Base-by-base conservation (phyloP, 2,888 invertebrate genomes). In the Metellina segmentata region DNA sequence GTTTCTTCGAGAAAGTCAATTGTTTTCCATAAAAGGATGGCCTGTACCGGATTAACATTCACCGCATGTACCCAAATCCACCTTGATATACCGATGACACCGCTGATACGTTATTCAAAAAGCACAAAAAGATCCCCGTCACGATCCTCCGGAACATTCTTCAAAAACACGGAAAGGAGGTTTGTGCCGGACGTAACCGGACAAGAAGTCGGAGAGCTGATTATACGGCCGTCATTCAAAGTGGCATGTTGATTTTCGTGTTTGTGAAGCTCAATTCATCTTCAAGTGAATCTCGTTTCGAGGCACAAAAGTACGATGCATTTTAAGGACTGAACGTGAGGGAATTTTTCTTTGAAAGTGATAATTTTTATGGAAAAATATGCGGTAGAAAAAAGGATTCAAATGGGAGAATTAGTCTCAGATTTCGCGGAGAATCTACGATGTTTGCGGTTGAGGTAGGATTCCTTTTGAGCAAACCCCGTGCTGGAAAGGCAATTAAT, bases 171-270 rank as follows among this genome's bases (percentile, higher is more conserved):
- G n/a, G 71, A 71, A 16, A 16, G n/a, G 71, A 71, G 20, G 19
- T 71, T 16, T 71, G 5, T 11, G 9, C n/a, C 71, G 19, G 20
- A 16, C 34, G 11, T 61, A 16, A 61, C 7, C 4, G 1, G 16
- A 48, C 34, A 75, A 75, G 34, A 2, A 48, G 48, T 48, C 34
- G 19, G 48, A 16, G 20, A 9, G 1, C 48, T 48, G 75, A 75
- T 75, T 75, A 34, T 48, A 75, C 75, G 48, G 16, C 75, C 34
- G 75, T 34, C 75, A 75, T 75, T 75, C 75, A 75, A 16, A 1
- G 9, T 75, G 75, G 75, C 75, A 75, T 75, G 48, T 75, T 75
- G 48, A 75, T 34, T 34, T 48, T 48, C 8, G 11, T 61, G 61
- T 61, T 61, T 8, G 61, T 61, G 61, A 61, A 61, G 61, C 13